Evolutionary conservation across 2,888 invertebrate species (phyloP), one percentile per base, ranked within the genome.

Genomic region (Gnatocerus cornutus): DNA sequence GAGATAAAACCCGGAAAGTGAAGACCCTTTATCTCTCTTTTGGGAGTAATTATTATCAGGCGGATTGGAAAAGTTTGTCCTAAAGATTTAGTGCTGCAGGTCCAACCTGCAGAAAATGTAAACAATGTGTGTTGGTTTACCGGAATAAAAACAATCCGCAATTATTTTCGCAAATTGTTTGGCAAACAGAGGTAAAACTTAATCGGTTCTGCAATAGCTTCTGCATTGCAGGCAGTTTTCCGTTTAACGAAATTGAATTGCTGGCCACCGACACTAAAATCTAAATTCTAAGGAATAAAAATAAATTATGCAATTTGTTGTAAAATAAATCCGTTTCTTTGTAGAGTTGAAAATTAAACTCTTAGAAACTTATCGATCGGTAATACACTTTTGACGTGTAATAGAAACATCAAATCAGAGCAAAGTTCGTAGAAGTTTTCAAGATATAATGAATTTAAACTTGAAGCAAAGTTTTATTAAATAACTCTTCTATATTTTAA

Each of bases 371-470:
- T 8, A 10, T 7, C 37, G 7, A 9, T 43, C 14, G 12, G 7
- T 43, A 43, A 43, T 2, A 43, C 10, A 43, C 7, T 43, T 43
- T 12, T 10, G 10, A 7, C 3, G 1, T 14, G 43, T 13, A 43
- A 43, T 12, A 43, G 14, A 14, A 43, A 13, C 43, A 43, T 43
- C 10, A 43, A 43, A 43, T 13, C 12, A 12, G 14, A 43, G 12
- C 2, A 7, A 43, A 43, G 43, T 43, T 43, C 12, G 12, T 14
- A 7, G 12, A 43, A 43, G 43, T 43, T 3, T 43, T 43, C 7
- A 43, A 43, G n/a, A 43, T 4, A 21, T 10, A 43, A 43, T 43
- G 3, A 43, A 43, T 43, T 43, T 43, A 8, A 3, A 12, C 7
- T 43, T 10, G 4, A 43, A 1, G 21, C 43, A 1, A 8, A 43